phyloP scores from a whole-genome alignment of 2,113 vertebrate genomes.

The Otolemur garnettii region DNA sequence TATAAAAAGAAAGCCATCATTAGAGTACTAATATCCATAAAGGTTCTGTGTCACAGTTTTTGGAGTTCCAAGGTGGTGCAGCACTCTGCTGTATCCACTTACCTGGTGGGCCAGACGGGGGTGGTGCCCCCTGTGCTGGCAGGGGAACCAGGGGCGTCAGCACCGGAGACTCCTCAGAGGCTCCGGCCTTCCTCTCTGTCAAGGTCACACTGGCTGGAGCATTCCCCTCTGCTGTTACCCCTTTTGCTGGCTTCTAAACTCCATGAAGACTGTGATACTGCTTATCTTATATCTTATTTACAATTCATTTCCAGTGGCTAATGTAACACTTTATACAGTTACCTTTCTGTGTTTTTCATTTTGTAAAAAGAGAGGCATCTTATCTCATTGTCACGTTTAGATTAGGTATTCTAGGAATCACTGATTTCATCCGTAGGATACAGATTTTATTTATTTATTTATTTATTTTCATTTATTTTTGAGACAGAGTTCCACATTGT shows the following conservation, averaged over 20 bases:
- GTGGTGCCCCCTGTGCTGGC: accelerated
- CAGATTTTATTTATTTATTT: too few species aligned
- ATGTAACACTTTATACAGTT: background rate
- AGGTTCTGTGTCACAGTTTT: background rate
- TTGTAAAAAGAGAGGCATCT: too few species aligned
- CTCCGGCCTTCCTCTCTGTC: background rate
- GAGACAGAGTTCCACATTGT: too few species aligned
- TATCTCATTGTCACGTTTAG: too few species aligned
- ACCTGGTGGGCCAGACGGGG: background rate
- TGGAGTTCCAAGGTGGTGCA: background rate
- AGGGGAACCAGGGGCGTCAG: background rate
- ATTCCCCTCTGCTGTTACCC: background rate
- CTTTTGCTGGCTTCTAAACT: background rate
- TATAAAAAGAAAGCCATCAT: background rate
- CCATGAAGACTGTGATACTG: background rate
- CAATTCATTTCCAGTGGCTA: background rate
- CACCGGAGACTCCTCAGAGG: background rate
- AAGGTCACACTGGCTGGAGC: background rate
- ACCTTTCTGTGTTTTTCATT: too few species aligned
- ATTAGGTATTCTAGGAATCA: too few species aligned
- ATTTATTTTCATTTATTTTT: too few species aligned
- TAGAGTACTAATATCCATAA: background rate
- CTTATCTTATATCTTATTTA: background rate
- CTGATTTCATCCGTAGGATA: too few species aligned
- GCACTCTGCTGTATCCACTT: background rate